Conservation (phyloP, 2,797 vertebrate species). For the Halcyon badia region DNA sequence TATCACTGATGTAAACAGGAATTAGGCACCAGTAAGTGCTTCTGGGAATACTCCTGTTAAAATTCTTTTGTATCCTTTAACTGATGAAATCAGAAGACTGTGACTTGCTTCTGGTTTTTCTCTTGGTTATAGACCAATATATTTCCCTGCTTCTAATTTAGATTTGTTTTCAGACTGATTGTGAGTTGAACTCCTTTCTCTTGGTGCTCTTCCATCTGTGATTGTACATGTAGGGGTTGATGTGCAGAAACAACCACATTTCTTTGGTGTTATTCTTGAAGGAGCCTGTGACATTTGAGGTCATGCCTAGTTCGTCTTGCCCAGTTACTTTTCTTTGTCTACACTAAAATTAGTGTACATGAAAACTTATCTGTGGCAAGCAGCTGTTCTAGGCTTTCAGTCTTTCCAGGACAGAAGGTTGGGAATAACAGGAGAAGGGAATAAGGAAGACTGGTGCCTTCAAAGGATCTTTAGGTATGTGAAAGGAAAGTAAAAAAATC, state of each 20-base stretch:
- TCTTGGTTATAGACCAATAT: background rate
- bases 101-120: background rate
- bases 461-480: constrained; percentile 26
- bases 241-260: background rate
- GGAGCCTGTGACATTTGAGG: background rate
- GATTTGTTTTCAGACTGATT: background rate
- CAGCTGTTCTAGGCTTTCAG: constrained; percentile 45
- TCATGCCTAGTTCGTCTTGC: background rate
- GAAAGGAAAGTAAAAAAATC: constrained; percentile 19
- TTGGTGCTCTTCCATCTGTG: background rate
- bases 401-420: background rate
- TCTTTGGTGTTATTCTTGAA: constrained; percentile 16
- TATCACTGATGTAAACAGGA: constrained; percentile 53
- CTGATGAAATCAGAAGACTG: background rate
- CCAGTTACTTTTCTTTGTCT: constrained; percentile 24
- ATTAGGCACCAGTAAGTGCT: constrained; percentile 32
- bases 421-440: background rate
- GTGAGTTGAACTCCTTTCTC: background rate
- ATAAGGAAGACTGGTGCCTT: background rate
- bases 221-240: rapidly evolving
- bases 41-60: constrained; percentile 11
- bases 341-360: constrained; percentile 39
- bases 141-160: background rate
- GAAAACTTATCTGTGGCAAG: constrained; percentile 42
- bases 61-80: constrained; percentile 13